phyloP scores from a whole-genome alignment of 1,140 invertebrate species.

The Saccostrea glomerata region DNA sequence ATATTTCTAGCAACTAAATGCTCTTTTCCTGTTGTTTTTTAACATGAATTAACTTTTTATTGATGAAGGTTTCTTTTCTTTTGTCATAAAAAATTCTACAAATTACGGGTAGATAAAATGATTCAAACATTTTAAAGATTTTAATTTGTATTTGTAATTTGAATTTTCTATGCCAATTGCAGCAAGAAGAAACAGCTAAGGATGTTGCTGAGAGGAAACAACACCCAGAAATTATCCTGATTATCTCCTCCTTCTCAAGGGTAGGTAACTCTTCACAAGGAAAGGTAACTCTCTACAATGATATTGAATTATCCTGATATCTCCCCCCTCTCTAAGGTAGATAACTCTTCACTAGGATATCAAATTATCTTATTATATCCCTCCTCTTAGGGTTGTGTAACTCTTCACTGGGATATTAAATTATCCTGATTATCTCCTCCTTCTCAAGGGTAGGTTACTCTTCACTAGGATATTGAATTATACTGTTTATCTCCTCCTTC shows the following conservation, averaged over 20 bases:
- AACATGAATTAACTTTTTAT: no score
- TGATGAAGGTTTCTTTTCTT: background rate
- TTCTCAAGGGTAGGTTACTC: no score
- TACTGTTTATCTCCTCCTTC: no score
- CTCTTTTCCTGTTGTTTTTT: no score
- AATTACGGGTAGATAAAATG: background rate
- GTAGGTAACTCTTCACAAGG: conserved; percentile 50
- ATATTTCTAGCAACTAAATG: background rate
- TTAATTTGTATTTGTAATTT: conserved; percentile 12
- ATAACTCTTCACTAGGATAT: background rate
- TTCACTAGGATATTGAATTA: no score
- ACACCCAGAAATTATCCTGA: conserved; percentile 87
- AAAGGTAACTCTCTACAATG: no score
- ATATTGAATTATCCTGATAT: no score
- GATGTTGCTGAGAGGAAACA: conserved; percentile 94
- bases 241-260: conserved; percentile 69
- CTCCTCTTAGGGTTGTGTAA: no score
- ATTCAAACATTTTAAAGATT: background rate
- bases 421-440: no score
- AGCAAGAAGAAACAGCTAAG: conserved; percentile 92
- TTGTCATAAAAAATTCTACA: background rate
- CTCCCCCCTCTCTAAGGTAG: no score
- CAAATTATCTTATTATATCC: background rate
- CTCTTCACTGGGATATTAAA: no score
- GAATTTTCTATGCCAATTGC: conserved; percentile 40